A percentile compares a stretch with the other conserved stretches of the same genome.
Evolutionary conservation across 2,888 invertebrate genomes (phyloP).

Genomic region (Clepsis dumicolana): DNA sequence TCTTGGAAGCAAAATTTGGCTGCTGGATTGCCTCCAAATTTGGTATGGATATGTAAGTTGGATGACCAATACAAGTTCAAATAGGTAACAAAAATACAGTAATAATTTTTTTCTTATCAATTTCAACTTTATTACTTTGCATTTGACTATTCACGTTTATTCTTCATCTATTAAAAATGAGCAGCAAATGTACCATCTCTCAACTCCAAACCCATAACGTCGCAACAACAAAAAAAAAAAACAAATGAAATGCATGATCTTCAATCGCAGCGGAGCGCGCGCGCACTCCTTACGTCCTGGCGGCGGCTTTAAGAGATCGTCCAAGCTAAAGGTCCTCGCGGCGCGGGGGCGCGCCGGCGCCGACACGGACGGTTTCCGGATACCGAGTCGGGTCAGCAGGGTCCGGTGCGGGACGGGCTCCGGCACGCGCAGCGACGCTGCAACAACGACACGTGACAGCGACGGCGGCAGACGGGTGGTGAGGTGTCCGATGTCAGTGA

Average conservation of each 20-base stretch:
- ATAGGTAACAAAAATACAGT: too few species aligned
- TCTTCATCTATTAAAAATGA: not conserved
- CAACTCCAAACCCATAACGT: not conserved
- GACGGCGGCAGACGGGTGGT: slow-evolving; percentile 70
- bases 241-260: slow-evolving; percentile 32
- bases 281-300: slow-evolving; percentile 91
- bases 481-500: not conserved
- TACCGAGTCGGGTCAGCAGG: slow-evolving; percentile 93
- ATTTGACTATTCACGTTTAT: too few species aligned
- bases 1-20: too few species aligned
- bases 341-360: slow-evolving; percentile 90
- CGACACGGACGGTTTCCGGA: slow-evolving; percentile 95
- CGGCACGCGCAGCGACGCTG: slow-evolving; percentile 75
- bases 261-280: slow-evolving; percentile 55
- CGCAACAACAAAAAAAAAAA: not conserved
- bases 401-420: slow-evolving; percentile 87
- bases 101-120: too few species aligned
- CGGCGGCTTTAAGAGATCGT: slow-evolving; percentile 94
- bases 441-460: slow-evolving; percentile 69
- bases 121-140: too few species aligned
- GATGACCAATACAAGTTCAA: too few species aligned
- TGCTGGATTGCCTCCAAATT: too few species aligned
- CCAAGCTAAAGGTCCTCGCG: slow-evolving; percentile 94
- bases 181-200: not conserved
- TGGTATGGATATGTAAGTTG: too few species aligned